These are phyloP conservation scores for Xestoiulus laeticollis DNA, from an alignment of 2,888 invertebrate genomes.

Conservation along the genomic window DNA sequence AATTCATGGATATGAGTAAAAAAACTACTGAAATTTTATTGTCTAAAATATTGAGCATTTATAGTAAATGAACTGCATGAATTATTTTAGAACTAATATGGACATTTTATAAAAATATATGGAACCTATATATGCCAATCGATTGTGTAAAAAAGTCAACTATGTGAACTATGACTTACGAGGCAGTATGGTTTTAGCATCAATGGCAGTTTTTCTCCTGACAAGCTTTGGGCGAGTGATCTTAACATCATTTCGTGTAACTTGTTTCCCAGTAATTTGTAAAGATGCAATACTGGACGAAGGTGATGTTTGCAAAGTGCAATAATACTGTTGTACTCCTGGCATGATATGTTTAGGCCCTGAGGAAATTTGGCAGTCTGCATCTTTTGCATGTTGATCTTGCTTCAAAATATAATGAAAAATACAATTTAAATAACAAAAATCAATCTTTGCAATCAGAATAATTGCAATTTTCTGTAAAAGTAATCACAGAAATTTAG, in stretches of 20 bases:
- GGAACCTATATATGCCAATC: too few species aligned
- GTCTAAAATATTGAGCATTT: too few species aligned
- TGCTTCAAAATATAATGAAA: not conserved
- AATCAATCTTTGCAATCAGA: not conserved
- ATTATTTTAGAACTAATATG: too few species aligned
- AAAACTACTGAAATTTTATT: too few species aligned
- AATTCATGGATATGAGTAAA: too few species aligned
- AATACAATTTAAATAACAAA: not conserved
- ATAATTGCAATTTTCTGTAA: not conserved
- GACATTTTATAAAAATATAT: too few species aligned
- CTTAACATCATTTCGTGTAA: not conserved
- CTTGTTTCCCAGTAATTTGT: constrained; percentile 31
- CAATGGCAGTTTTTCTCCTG: constrained; percentile 3
- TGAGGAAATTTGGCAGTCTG: not conserved
- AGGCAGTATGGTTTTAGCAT: constrained; percentile 32
- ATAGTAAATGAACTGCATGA: too few species aligned
- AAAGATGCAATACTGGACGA: not conserved
- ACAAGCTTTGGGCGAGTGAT: not conserved
- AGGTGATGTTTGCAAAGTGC: not conserved
- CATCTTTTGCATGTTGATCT: constrained; percentile 1
- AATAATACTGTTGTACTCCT: constrained; percentile 29
- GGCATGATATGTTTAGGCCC: not conserved
- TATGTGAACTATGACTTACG: not conserved
- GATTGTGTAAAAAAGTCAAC: not conserved
- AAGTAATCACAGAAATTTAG: not conserved